Base-by-base conservation (phyloP, 1,140 invertebrate species). In the Eriocheir sinensis region DNA sequence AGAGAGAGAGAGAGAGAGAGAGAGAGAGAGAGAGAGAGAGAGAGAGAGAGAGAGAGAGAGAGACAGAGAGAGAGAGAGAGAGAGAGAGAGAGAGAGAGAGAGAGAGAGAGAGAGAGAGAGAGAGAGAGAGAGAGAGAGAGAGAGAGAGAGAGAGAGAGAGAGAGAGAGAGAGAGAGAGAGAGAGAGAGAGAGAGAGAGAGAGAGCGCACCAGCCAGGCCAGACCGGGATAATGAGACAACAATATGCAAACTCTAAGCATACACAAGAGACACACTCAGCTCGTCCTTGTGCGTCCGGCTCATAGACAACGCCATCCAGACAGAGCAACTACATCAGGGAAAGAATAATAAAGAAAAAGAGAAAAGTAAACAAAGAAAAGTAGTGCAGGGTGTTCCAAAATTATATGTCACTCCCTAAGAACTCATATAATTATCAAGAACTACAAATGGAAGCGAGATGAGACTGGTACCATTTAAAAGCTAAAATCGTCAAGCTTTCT, bases 21-120 rank as follows among this genome's bases (percentile, higher is more conserved):
- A n/a, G 60, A 72, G 60, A n/a, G n/a, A 72, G 60, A n/a, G n/a
- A 72, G 60, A n/a, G n/a, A 72, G 60, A n/a, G 60, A 72, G 60
- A 72, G 12, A 15, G 12, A 15, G n/a, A n/a, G n/a, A n/a, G 60
- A 72, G 60, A n/a, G 12, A n/a, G 60, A n/a, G 15, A 34, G 36
- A 12, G 12, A 83, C 9, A n/a, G n/a, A 83, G 1, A 83, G 30
- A 38, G 30, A 83, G 30, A 34, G 80, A 38, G 30, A 0, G n/a
- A 83, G 80, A 83, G 2, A 38, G 15, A 83, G n/a, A 34, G 36
- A 38, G n/a, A 32, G 30, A 4, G 81, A 12, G 4, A 12, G 4
- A 34, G n/a, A 32, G 81, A 21, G 81, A 21, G 34, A 15, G 81
- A 38, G 30, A 38, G 79, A 81, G 27, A 27, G 79, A 34, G 8